Percentiles rank a stretch among this genome's conserved stretches.
phyloP scores from a whole-genome alignment of 2,888 invertebrate species.

The Agrochola litura region DNA sequence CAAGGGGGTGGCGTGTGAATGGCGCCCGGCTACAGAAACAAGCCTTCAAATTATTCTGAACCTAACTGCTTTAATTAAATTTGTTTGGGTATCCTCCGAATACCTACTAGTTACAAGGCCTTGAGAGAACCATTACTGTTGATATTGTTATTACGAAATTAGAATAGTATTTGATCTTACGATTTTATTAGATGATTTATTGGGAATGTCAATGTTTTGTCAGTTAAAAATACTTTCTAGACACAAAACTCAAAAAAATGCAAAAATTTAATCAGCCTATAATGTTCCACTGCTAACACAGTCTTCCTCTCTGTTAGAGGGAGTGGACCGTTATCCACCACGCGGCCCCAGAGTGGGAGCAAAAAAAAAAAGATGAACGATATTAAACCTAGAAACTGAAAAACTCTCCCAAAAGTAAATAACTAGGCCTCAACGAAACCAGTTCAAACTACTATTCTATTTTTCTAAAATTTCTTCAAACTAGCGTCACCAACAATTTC shows the following conservation, averaged over 20 bases:
- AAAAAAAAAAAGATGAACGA: background rate
- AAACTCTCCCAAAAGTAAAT: background rate
- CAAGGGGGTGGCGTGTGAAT: slow-evolving; percentile 14
- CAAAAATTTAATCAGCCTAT: background rate
- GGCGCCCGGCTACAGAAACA: slow-evolving; percentile 26
- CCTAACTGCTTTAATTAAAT: slow-evolving; percentile 46
- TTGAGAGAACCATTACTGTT: slow-evolving; percentile 14
- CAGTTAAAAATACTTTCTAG: background rate
- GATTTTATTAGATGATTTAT: background rate
- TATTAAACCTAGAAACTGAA: background rate
- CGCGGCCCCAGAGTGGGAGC: background rate
- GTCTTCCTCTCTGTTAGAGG: background rate
- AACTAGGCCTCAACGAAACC: no score
- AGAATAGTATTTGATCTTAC: slow-evolving; percentile 14
- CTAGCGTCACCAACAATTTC: background rate
- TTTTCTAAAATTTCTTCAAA: background rate
- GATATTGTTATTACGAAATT: slow-evolving; percentile 17
- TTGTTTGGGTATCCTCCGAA: slow-evolving; percentile 36
- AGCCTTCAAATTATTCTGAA: slow-evolving; percentile 42
- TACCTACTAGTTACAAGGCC: slow-evolving; percentile 11
- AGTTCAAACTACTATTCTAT: background rate
- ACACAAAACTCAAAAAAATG: background rate
- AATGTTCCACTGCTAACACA: background rate
- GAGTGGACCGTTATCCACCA: background rate
- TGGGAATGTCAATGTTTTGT: background rate